Percentiles rank a stretch among this genome's conserved stretches.
Conservation (phyloP, 2,888 invertebrate species). For the Plemyria rubiginata region DNA sequence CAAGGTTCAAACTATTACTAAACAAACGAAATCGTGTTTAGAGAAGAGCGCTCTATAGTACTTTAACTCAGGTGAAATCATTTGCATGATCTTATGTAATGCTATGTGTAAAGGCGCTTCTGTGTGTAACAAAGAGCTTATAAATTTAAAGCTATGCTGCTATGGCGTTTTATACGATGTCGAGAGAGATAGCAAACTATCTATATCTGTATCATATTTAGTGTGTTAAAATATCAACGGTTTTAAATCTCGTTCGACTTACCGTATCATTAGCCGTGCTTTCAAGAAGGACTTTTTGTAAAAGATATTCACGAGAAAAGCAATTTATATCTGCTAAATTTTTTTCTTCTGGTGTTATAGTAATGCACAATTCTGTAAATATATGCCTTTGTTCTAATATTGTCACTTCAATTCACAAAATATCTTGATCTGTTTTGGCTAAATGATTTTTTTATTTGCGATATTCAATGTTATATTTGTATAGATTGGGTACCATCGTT, state of each 20-base stretch:
- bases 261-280: slow-evolving; percentile 7
- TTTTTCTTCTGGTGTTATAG: not conserved
- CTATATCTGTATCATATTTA: not conserved
- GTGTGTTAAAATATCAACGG: not conserved
- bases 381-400: slow-evolving; percentile 12
- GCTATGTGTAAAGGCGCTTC: slow-evolving; percentile 17
- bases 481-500: slow-evolving; percentile 2
- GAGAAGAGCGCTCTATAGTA: slow-evolving; percentile 23
- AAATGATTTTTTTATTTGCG: slow-evolving; percentile 9
- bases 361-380: slow-evolving; percentile 6
- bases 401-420: slow-evolving; percentile 8
- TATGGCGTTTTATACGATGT: slow-evolving; percentile 6
- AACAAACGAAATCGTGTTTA: no score
- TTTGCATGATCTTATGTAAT: slow-evolving; percentile 25
- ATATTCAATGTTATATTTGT: not conserved
- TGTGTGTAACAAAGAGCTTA: slow-evolving; percentile 21
- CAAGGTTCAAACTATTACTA: not conserved
- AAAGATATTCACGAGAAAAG: not conserved
- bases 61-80: slow-evolving; percentile 15
- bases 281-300: not conserved
- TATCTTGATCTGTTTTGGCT: not conserved
- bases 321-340: slow-evolving; percentile 9
- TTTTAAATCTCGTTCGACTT: not conserved
- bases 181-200: slow-evolving; percentile 2
- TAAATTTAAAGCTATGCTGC: slow-evolving; percentile 6